Evolutionary conservation across 2,888 invertebrate genomes (phyloP).

Genomic region (Sinodicranocentrus sp.): DNA sequence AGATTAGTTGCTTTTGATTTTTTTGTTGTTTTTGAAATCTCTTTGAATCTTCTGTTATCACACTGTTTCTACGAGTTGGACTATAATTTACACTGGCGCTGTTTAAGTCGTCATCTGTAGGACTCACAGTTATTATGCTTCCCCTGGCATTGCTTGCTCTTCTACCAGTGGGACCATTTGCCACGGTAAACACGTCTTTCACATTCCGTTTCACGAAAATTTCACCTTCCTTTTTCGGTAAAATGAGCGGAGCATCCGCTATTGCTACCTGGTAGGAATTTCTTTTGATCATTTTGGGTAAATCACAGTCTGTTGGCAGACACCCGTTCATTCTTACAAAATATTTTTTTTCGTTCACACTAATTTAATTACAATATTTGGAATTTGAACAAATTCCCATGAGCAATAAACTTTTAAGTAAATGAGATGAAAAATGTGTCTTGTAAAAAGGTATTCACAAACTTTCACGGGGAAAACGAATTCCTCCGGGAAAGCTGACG

Average conservation of each 20-base stretch:
- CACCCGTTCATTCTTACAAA: slow-evolving; percentile 40
- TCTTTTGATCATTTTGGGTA: slow-evolving; percentile 40
- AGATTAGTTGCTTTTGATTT: background rate
- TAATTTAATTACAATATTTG: no score
- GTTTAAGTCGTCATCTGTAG: background rate
- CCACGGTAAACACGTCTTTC: slow-evolving; percentile 14
- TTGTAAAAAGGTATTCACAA: no score
- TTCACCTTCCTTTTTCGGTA: slow-evolving; percentile 5
- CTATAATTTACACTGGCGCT: background rate
- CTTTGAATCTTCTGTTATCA: background rate
- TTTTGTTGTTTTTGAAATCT: background rate
- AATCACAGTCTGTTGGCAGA: slow-evolving; percentile 40
- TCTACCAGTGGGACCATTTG: slow-evolving; percentile 7
- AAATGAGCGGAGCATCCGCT: background rate
- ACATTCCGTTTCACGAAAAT: slow-evolving; percentile 10
- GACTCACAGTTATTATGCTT: background rate
- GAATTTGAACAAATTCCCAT: no score
- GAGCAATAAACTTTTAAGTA: no score
- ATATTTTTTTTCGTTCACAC: no score
- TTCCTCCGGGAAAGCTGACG: no score
- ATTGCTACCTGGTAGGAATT: slow-evolving; percentile 44
- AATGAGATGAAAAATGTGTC: no score
- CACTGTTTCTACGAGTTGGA: background rate
- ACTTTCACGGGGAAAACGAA: background rate
- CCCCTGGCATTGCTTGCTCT: background rate